phyloP scores from a whole-genome alignment of 30 jellyfish, hydroid and myxozoan genomes.

The Catostylus mosaicus region DNA sequence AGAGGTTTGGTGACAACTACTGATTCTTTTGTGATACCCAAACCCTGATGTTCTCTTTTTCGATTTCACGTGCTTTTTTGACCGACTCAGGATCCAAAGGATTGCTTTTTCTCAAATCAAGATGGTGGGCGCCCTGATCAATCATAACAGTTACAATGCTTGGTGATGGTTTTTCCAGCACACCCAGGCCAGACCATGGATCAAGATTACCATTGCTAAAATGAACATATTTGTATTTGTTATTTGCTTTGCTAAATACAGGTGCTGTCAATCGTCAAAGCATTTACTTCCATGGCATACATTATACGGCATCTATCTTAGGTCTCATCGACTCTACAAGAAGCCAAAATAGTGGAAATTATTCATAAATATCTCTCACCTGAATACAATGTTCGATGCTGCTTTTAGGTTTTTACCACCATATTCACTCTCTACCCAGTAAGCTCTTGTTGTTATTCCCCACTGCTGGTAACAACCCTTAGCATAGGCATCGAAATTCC shows the following conservation, averaged over 20 bases:
- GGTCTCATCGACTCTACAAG: too few relatives aligned
- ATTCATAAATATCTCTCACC: conserved; percentile 48
- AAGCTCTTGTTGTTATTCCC: conserved; percentile 95
- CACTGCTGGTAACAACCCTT: conserved; percentile 79
- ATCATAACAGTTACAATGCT: conserved; percentile 75
- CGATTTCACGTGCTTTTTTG: conserved; percentile 83
- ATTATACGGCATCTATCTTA: too few relatives aligned
- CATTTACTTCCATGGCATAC: too few relatives aligned
- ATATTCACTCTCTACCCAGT: conserved; percentile 89
- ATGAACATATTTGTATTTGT: too few relatives aligned
- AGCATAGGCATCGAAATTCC: conserved; percentile 94
- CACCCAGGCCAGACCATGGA: conserved; percentile 99
- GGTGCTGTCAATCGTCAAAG: too few relatives aligned
- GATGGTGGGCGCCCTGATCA: conserved; percentile 98
- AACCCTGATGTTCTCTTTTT: conserved; percentile 67
- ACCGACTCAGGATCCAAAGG: conserved; percentile 94
- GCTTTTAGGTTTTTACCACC: conserved; percentile 87
- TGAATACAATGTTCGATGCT: conserved; percentile 94
- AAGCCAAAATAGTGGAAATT: too few relatives aligned
- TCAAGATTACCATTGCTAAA: conserved; percentile 97
- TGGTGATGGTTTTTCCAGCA: conserved; percentile 72
- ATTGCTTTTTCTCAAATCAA: conserved; percentile 82
- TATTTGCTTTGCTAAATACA: too few relatives aligned
- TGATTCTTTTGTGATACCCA: conserved; percentile 73
- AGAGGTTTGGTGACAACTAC: too few relatives aligned